These are phyloP conservation scores for Hormiphora californensis DNA, from an alignment of 37 sponge, comb jelly and placozoan species.

Conservation along the genomic window DNA sequence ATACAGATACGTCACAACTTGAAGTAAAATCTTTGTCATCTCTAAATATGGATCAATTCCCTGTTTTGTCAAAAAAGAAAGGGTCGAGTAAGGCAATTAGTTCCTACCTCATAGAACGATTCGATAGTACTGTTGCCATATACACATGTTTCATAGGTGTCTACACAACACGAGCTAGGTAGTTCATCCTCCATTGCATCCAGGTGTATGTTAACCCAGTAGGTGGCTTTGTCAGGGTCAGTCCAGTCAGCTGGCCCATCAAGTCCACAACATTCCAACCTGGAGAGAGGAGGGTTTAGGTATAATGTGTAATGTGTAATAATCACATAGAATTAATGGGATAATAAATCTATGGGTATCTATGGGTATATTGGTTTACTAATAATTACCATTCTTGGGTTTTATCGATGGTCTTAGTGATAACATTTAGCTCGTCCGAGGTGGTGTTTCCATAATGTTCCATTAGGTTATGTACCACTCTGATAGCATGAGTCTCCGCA, in stretches of 20 bases:
- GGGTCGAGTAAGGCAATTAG: no score
- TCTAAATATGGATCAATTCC: no score
- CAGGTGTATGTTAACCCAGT: neutral
- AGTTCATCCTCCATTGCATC: neutral
- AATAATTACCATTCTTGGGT: neutral
- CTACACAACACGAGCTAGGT: neutral
- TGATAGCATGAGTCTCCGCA: neutral
- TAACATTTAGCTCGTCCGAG: neutral
- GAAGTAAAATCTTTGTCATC: no score
- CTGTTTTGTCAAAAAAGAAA: no score
- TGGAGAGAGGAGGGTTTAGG: no score
- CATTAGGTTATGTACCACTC: neutral
- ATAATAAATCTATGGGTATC: no score
- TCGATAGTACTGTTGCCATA: neutral
- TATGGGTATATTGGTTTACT: no score
- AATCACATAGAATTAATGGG: no score
- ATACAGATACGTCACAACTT: no score
- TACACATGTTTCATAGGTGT: neutral
- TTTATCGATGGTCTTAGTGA: conserved; percentile 6
- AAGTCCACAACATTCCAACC: neutral
- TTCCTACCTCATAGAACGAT: no score
- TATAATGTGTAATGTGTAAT: no score
- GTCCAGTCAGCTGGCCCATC: neutral
- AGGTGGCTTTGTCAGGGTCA: neutral
- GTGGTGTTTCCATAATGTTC: neutral